Evolutionary conservation across 1,140 invertebrate genomes (phyloP), one percentile per base, ranked within the genome.

Genomic region (Eueides isabella): DNA sequence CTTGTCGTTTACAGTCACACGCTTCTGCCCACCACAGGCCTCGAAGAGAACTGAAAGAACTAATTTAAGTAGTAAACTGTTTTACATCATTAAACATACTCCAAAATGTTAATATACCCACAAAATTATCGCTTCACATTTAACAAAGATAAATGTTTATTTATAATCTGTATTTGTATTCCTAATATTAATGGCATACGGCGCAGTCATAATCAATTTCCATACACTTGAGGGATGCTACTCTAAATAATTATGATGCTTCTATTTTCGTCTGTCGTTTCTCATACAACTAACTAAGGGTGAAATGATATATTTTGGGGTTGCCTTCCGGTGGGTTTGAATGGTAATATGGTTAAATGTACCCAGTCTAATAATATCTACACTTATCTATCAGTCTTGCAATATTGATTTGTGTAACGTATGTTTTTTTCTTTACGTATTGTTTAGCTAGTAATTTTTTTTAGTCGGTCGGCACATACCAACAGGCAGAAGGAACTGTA

Each of bases 241-340:
- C 62, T 30, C 55, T 75, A 73, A 79, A 74, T 82, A 75, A 78
- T 71, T 74, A 67, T 72, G 62, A 72, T 62, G 26, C 30, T 33
- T 80, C 82, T 85, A 85, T 88, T 85, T 85, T 62, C 16, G 70
- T 64, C 74, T 67, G 75, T 80, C 79, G 72, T 80, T 79, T 74
- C 65, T 84, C 83, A 78, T 79, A 81, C 80, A 77, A 77, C 70
- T 80, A 62, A 61, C 35, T 55, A 35, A 31, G 67, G 75, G 68
- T 77, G 63, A 72, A 63, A 29, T 61, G 62, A 76, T 65, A 61
- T n/a, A 26, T 67, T 55, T 62, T 61, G 55, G 26, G 61, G 61
- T 38, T 41, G 28, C 71, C 65, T 68, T 76, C 74, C 74, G 74
- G 74, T 76, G 11, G 55, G 5, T 35, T 68, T 67, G 28, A 48